Conservation (phyloP, 2,797 vertebrate genomes). For the Diglossa cyanea region DNA sequence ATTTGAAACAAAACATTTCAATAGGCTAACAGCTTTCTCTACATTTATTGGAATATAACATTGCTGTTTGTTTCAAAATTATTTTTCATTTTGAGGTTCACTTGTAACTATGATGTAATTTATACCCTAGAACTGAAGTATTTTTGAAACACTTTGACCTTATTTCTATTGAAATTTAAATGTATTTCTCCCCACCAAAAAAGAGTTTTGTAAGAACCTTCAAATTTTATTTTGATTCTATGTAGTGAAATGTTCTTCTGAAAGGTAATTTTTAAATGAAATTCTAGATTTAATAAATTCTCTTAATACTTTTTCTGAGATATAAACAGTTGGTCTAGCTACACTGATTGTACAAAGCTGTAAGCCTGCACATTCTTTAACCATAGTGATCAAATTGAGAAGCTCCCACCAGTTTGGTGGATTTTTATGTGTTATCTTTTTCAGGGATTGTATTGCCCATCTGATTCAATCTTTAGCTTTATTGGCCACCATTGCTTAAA, state of each 20-base stretch:
- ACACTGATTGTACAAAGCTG: neutral
- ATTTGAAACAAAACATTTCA: slow-evolving; percentile 34
- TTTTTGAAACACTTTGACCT: neutral
- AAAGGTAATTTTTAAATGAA: neutral
- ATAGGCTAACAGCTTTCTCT: neutral
- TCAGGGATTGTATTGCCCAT: neutral
- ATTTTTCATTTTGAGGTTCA: neutral
- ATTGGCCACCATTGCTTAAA: neutral
- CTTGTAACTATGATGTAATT: neutral
- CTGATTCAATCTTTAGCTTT: neutral
- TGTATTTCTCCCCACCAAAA: rapidly evolving
- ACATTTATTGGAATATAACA: neutral
- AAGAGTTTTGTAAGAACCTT: neutral
- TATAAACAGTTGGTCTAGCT: neutral
- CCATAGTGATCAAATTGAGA: neutral
- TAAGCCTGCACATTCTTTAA: neutral
- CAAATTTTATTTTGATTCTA: neutral
- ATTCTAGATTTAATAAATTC: neutral
- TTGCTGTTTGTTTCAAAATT: neutral
- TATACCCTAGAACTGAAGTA: rapidly evolving
- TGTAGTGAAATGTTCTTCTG: neutral
- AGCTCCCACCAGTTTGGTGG: neutral
- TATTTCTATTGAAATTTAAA: neutral
- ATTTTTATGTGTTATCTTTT: neutral
- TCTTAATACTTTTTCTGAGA: neutral